These are phyloP conservation scores for Arctia plantaginis DNA, from an alignment of 2,888 invertebrate genomes.

Conservation along the genomic window DNA sequence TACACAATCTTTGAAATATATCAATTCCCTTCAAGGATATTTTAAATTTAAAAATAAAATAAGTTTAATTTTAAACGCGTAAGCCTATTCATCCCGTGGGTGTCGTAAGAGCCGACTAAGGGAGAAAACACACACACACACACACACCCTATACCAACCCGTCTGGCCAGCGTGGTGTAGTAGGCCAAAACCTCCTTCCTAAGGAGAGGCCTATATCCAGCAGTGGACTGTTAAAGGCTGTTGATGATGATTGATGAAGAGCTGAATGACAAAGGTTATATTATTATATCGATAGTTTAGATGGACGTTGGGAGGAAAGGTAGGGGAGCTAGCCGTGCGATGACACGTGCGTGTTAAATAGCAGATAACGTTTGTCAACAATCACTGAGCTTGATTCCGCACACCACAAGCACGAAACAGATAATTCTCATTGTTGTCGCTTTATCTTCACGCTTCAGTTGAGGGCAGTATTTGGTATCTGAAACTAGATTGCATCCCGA, in stretches of 20 bases:
- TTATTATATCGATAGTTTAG: not conserved
- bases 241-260: too few species aligned
- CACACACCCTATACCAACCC: too few species aligned
- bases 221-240: too few species aligned
- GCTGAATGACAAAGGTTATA: not conserved
- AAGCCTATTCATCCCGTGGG: too few species aligned
- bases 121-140: too few species aligned
- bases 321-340: conserved; percentile 8
- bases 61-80: not conserved
- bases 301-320: not conserved
- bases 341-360: not conserved
- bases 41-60: too few species aligned
- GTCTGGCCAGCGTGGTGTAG: too few species aligned
- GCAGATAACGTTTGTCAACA: conserved; percentile 5
- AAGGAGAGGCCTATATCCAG: too few species aligned
- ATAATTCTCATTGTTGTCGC: not conserved
- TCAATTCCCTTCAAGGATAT: too few species aligned
- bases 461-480: not conserved
- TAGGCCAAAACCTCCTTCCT: too few species aligned
- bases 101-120: too few species aligned
- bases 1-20: too few species aligned
- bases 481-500: not conserved
- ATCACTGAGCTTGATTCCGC: not conserved
- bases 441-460: conserved; percentile 8
- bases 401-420: not conserved